Base-by-base conservation (phyloP, 2,888 invertebrate genomes). In the Drosophila longiperda region DNA sequence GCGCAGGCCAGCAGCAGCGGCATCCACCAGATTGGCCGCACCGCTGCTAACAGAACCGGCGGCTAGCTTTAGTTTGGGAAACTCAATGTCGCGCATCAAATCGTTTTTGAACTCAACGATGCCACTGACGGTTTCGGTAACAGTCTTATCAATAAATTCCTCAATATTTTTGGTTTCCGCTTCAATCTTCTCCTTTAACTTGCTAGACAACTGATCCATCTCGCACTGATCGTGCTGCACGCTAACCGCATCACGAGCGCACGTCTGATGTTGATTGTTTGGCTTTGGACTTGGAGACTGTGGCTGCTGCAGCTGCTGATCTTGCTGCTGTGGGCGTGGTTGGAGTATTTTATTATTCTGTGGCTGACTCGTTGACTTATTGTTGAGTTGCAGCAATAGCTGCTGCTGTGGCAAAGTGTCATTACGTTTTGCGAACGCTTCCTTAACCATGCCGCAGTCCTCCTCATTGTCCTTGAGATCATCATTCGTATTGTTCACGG, bases 121-220 rank as follows among this genome's bases (percentile, higher is more conserved):
- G 76, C 93, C 93, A 67, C 91, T 92, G 49, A 93, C 93, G 74
- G 93, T 93, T 65, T 92, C 92, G 52, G 91, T 91, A 62, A 92
- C 93, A 90, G 93, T 93, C 91, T 93, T 93, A 91, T 93, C 93
- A 82, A 93, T 92, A 87, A 93, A 93, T 67, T 93, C 93, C 86
- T 93, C 93, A 89, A 93, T 93, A 80, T 93, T 93, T 75, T 92
- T 91, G 62, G 93, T 92, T 79, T 93, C 93, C 49, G 92, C 91
- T 72, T 92, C 93, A 66, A 93, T 90, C 73, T 93, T 93, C 72
- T 92, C 92, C 81, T 92, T 93, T 8, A 93, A 73, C 64, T 93
- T 92, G 78, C 89, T 92, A 17, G 93, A 92, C 79, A 93, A 83
- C 66, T 93, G 92, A 74, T 93, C 92, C 92, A 93, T 93, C 83